Conservation (phyloP, 1,140 invertebrate genomes). For the Trichonephila inaurata region DNA sequence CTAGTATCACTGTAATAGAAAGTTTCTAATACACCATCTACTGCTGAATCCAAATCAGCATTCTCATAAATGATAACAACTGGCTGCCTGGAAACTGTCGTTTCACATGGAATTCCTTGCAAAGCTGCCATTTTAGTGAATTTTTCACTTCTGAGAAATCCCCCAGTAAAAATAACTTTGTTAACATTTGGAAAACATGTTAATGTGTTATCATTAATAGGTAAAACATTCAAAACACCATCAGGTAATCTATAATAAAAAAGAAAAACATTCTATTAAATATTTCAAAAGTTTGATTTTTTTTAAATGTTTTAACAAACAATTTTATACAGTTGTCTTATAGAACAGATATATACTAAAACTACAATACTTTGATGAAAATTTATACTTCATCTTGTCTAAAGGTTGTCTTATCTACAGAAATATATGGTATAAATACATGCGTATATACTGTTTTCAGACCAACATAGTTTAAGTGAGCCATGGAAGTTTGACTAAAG, state of each 20-base stretch:
- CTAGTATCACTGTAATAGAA: conserved; percentile 84
- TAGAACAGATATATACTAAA: not conserved
- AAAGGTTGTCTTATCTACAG: not conserved
- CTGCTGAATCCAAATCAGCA: conserved; percentile 84
- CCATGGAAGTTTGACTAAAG: too few species aligned
- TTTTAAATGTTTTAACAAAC: not conserved
- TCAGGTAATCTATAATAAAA: conserved; percentile 53
- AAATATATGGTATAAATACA: not conserved
- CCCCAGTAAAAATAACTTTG: conserved; percentile 42
- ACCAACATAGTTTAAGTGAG: too few species aligned
- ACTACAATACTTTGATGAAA: too few species aligned
- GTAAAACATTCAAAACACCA: conserved; percentile 62
- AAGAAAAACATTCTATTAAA: not conserved
- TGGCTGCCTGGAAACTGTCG: conserved; percentile 81
- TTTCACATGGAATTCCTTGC: conserved; percentile 66
- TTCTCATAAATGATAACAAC: conserved; percentile 84
- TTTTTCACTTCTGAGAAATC: not conserved
- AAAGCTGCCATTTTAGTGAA: not conserved
- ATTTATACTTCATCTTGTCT: too few species aligned
- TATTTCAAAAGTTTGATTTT: not conserved
- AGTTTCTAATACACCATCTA: conserved; percentile 83
- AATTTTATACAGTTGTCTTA: not conserved
- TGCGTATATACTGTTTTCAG: not conserved
- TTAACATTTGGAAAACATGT: not conserved
- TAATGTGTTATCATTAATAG: not conserved